These are phyloP conservation scores for Sylvia atricapilla DNA, from an alignment of 2,113 vertebrate genomes.

Conservation along the genomic window DNA sequence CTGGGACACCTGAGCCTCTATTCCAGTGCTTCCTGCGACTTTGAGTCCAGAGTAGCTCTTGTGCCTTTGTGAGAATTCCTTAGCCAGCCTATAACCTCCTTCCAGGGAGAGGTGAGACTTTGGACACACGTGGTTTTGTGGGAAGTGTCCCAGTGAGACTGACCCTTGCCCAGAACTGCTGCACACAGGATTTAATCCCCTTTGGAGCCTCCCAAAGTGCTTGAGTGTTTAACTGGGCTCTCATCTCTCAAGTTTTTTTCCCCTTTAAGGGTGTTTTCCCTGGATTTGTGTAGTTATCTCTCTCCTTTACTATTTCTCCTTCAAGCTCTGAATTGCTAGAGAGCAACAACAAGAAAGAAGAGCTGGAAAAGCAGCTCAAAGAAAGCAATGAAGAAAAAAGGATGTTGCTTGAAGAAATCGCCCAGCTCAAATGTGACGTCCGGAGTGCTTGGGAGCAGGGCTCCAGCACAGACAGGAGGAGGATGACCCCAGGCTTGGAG, in stretches of 20 bases:
- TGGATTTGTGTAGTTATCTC: background rate
- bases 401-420: constrained; percentile 69
- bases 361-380: constrained; percentile 76
- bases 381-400: constrained; percentile 70
- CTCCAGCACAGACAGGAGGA: background rate
- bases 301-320: constrained; percentile 27
- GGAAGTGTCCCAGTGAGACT: background rate
- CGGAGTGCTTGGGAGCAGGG: constrained; percentile 57
- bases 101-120: background rate
- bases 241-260: background rate
- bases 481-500: constrained; percentile 16
- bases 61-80: background rate
- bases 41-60: background rate
- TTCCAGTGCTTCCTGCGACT: background rate
- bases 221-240: background rate
- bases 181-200: background rate
- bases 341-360: constrained; percentile 71
- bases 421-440: constrained; percentile 66
- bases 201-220: background rate
- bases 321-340: constrained; percentile 64
- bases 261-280: background rate
- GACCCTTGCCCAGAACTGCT: constrained; percentile 7
- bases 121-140: background rate
- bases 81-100: background rate
- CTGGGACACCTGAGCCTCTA: background rate